Percentiles rank a stretch among this genome's conserved stretches.
Conservation (phyloP, 30 jellyfish, hydroid and myxozoan species). For the Turritopsis dohrnii region DNA sequence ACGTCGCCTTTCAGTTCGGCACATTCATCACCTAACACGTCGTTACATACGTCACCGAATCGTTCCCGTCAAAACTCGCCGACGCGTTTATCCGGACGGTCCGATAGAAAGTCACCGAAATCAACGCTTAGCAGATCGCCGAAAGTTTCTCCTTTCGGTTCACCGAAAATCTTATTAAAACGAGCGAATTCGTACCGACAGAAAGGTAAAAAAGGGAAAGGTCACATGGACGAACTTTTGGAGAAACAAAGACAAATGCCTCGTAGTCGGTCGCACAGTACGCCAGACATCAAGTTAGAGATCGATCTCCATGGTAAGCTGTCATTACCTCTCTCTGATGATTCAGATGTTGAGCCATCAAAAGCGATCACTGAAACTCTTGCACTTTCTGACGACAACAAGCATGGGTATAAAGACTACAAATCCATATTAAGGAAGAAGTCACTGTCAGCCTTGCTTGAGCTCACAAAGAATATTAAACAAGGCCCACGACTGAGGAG, state of each 20-base stretch:
- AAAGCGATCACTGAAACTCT: background rate
- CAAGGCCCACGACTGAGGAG: background rate
- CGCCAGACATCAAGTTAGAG: constrained; percentile 2
- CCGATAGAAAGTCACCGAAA: constrained; percentile 6
- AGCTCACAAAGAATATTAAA: background rate
- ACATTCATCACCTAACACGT: background rate
- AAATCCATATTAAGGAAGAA: background rate
- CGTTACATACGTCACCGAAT: background rate
- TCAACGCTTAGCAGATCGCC: background rate
- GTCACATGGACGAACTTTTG: background rate
- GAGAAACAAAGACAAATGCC: background rate
- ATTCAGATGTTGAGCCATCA: background rate
- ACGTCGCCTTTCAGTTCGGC: constrained; percentile 6
- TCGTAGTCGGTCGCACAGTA: constrained; percentile 14
- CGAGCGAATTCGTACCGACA: constrained; percentile 15
- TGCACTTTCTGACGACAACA: background rate
- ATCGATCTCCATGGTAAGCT: background rate
- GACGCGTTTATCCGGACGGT: background rate
- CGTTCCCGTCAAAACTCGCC: constrained; percentile 2
- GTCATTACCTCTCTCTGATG: background rate
- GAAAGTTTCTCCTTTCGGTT: constrained; percentile 3
- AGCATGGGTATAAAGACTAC: background rate
- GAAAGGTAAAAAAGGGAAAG: background rate
- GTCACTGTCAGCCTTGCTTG: background rate
- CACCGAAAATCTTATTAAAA: constrained; percentile 14